Conservation (phyloP, 2,797 vertebrate species). For the Melanogrammus aeglefinus region DNA sequence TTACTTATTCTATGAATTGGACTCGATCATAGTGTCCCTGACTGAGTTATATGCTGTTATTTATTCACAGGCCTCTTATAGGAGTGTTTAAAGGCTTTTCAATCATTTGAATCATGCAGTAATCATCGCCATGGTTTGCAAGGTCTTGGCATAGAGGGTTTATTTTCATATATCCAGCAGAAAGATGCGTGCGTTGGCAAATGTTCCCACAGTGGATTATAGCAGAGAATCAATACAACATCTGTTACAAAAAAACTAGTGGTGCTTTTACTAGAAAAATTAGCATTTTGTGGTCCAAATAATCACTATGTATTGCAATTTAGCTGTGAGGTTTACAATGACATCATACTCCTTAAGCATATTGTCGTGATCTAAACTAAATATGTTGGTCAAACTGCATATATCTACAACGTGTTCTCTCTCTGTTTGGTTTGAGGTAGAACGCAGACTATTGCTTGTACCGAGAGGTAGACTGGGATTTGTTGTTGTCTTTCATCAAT, state of each 20-base stretch:
- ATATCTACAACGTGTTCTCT: background rate
- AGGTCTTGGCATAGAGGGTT: background rate
- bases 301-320: background rate
- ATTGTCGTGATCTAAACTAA: background rate
- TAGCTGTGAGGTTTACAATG: background rate
- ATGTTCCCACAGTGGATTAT: background rate
- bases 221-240: background rate
- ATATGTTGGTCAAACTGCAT: background rate
- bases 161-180: background rate
- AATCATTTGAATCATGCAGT: background rate
- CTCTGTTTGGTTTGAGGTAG: slow-evolving; percentile 38
- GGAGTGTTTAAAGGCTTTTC: background rate
- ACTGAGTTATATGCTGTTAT: background rate
- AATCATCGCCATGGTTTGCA: background rate
- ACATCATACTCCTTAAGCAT: background rate
- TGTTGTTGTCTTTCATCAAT: slow-evolving; percentile 72
- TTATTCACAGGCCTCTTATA: background rate
- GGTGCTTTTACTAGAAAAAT: background rate
- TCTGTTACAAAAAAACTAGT: background rate
- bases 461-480: slow-evolving; percentile 77
- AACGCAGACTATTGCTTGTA: slow-evolving; percentile 57
- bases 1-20: background rate
- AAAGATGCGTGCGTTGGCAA: background rate
- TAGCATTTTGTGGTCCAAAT: background rate
- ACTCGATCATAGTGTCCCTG: background rate